Base-by-base conservation (phyloP, 2,888 invertebrate species). In the Pilophorus perplexus region DNA sequence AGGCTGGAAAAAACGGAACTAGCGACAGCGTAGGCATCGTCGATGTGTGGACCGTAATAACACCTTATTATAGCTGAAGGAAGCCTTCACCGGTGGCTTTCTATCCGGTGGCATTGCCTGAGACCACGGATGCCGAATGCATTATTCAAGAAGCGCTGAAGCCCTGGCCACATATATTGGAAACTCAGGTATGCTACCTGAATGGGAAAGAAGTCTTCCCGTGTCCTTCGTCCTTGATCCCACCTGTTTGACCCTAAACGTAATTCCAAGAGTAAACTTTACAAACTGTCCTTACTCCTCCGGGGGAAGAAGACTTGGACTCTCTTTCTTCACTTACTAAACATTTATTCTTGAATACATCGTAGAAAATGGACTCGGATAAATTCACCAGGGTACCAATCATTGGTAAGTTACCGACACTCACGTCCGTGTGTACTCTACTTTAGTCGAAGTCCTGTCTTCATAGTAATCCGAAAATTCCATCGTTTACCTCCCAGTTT, bases 111-210 rank as follows among this genome's bases (percentile, higher is more conserved):
- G 38, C 27, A 42, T 27, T 40, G 40, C 59, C 42, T 22, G 38
- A 55, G 38, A 4, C 18, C 48, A 6, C 12, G 20, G 16, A 12
- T 8, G 33, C 52, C 52, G 16, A 42, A 59, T 59, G 59, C 59
- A 59, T 59, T 59, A 59, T 59, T 59, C 59, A 59, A 40, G 59
- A n/a, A 27, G 42, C 40, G 10, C 52, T 16, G 25, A 16, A 22
- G n/a, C 42, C 25, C 59, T 40, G 44, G 42, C 59, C 59, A 42
- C 59, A 55, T 37, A 59, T 59, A 59, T 59, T 59, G 59, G 59
- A 59, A 59, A 59, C 59, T 59, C 59, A 59, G 42, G 59, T 59
- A 42, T 42, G 59, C 59, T 59, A 40, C 40, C 42, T 59, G 59
- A 59, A 59, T 59, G 40, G 22, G 59, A 59, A 59, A 59, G 59